A percentile compares a stretch with the other conserved stretches of the same genome.
phyloP scores from a whole-genome alignment of 2,888 invertebrate species.

The Slavum lentiscoides region DNA sequence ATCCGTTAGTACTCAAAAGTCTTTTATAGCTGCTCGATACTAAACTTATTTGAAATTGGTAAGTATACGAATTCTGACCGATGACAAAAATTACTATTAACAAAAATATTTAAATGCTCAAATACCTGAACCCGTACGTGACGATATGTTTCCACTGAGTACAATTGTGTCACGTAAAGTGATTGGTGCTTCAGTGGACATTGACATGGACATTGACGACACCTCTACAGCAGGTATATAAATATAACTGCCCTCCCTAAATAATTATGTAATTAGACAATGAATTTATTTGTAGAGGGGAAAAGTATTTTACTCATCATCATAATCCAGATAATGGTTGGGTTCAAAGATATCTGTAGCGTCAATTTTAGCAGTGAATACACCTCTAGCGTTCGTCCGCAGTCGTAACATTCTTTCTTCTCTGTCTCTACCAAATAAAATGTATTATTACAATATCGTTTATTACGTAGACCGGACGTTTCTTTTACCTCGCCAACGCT shows the following conservation, averaged over 20 bases:
- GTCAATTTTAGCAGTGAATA: constrained; percentile 83
- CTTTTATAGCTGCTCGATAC: constrained; percentile 69
- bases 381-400: constrained; percentile 88
- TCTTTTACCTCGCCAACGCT: constrained; percentile 64
- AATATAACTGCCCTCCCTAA: constrained; percentile 36
- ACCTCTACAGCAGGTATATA: constrained; percentile 76
- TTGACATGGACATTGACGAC: constrained; percentile 88
- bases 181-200: constrained; percentile 91
- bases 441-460: background rate
- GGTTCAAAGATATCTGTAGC: constrained; percentile 89
- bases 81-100: background rate
- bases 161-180: constrained; percentile 83
- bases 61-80: background rate
- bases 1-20: constrained; percentile 79
- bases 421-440: constrained; percentile 65
- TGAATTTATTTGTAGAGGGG: background rate
- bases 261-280: background rate
- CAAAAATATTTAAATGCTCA: background rate
- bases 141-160: constrained; percentile 78
- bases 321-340: constrained; percentile 71
- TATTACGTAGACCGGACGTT: background rate
- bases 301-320: constrained; percentile 61
- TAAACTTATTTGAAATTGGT: constrained; percentile 62
- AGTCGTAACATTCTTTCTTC: constrained; percentile 87
- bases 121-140: constrained; percentile 83